Evolutionary conservation across 2,888 invertebrate genomes (phyloP).

Genomic region (Pocota personata): DNA sequence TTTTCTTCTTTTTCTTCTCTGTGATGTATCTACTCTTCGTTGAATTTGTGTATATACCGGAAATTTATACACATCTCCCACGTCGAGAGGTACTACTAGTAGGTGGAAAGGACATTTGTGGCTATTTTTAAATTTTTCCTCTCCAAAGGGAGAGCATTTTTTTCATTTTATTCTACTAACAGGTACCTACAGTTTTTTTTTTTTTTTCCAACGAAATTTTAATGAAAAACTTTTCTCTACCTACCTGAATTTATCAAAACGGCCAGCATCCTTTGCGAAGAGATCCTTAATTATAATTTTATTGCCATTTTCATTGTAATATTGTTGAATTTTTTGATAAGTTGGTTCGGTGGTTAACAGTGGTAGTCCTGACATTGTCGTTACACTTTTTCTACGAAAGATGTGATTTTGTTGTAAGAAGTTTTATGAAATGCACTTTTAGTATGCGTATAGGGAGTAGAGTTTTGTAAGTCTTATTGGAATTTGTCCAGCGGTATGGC

Average conservation of each 20-base stretch:
- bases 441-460: slow-evolving; percentile 9
- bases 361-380: slow-evolving; percentile 83
- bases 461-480: slow-evolving; percentile 25
- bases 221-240: slow-evolving; percentile 34
- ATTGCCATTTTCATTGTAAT: slow-evolving; percentile 88
- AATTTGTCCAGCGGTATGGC: slow-evolving; percentile 51
- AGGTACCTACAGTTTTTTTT: background rate
- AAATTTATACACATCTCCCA: slow-evolving; percentile 57
- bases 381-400: slow-evolving; percentile 51
- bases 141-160: slow-evolving; percentile 5
- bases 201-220: background rate
- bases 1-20: background rate
- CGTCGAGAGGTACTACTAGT: slow-evolving; percentile 32
- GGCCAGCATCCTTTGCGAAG: slow-evolving; percentile 90
- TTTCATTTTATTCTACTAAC: too few species aligned
- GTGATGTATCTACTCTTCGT: slow-evolving; percentile 63
- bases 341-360: slow-evolving; percentile 87
- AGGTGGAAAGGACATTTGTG: slow-evolving; percentile 40
- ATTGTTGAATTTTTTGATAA: slow-evolving; percentile 90
- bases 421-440: slow-evolving; percentile 41
- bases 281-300: slow-evolving; percentile 92
- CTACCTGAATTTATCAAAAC: slow-evolving; percentile 96
- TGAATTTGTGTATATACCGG: slow-evolving; percentile 70
- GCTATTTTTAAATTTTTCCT: slow-evolving; percentile 64
- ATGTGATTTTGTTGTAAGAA: background rate